These are phyloP conservation scores for Sarcophaga peregrina DNA, from an alignment of 1,140 invertebrate genomes.

Conservation along the genomic window DNA sequence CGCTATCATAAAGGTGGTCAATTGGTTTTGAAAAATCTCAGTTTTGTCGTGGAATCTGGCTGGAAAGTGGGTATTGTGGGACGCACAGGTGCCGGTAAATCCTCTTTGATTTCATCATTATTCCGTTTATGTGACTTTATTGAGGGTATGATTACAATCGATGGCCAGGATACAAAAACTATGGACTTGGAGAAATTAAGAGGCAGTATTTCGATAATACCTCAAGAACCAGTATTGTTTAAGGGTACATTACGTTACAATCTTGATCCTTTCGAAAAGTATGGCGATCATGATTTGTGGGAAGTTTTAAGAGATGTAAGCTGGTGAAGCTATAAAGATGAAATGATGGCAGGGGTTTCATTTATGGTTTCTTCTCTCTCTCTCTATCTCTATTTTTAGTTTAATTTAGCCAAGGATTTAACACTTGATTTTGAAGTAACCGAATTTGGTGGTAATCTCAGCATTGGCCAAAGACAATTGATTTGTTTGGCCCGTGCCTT, in stretches of 20 bases:
- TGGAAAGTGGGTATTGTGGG: conserved; percentile 79
- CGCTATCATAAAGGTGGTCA: conserved; percentile 73
- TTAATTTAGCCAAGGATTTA: conserved; percentile 64
- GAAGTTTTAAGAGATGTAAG: conserved; percentile 83
- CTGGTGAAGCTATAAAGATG: conserved; percentile 53
- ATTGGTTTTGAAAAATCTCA: conserved; percentile 78
- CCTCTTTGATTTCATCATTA: conserved; percentile 78
- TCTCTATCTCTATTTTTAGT: neutral
- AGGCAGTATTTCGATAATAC: conserved; percentile 81
- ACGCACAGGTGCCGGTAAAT: conserved; percentile 87
- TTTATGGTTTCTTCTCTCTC: too few species aligned
- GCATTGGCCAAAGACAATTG: conserved; percentile 82
- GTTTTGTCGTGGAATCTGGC: conserved; percentile 67
- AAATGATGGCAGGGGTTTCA: too few species aligned
- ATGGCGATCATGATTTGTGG: conserved; percentile 81
- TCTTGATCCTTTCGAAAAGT: conserved; percentile 83
- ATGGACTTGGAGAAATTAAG: conserved; percentile 80
- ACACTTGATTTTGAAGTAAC: conserved; percentile 70
- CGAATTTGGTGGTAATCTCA: conserved; percentile 80
- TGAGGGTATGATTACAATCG: conserved; percentile 77
- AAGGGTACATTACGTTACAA: conserved; percentile 75
- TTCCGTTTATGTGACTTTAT: conserved; percentile 74
- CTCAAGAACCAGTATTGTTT: conserved; percentile 69
- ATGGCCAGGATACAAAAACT: conserved; percentile 72
- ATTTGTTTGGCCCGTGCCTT: conserved; percentile 83